Evolutionary conservation across 2,888 invertebrate species (phyloP), one percentile per base, ranked within the genome.

Genomic region (Clistopyga incitator): DNA sequence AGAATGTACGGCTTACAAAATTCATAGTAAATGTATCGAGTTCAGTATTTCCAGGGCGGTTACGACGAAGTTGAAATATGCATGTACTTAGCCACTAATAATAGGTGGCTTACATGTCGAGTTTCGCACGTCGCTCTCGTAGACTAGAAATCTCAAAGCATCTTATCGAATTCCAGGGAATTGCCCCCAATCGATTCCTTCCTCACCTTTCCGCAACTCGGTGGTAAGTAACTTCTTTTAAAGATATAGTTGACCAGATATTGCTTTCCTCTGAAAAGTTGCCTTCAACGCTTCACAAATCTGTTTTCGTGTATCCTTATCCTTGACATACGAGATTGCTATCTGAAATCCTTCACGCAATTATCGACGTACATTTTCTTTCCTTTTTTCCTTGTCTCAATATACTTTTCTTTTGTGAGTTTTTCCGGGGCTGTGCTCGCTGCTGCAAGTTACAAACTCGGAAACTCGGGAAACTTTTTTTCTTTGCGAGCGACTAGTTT

Each of bases 311-410:
- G 85, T 89, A 47, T 72, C 75, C 61, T 85, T 82, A 20, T 89
- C 88, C 78, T 88, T 88, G 3, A 86, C 87, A 52, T 89, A 90
- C 81, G 67, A 89, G 78, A 54, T 89, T 88, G 67, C 82, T 88
- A 70, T 89, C 88, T 6, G 88, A 85, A 29, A 89, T 87, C 8
- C 87, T 72, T 74, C 88, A 88, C 20, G 88, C 78, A 23, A 89
- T 86, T 52, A 85, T 84, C 10, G 88, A 88, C 42, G 85, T 88
- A 70, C 87, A 88, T 74, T 88, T 86, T 67, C 81, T 61, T 50
- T 88, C 76, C 52, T 84, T 20, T 61, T 76, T 77, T 42, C 34
- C 29, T 38, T 18, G 52, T 47, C 79, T 81, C 38, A 47, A 47
- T 56, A 45, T 20, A 10, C 47, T 67, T 38, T 54, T 25, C 54